Evolutionary conservation across 2,797 vertebrate species (phyloP), one percentile per base, ranked within the genome.

Genomic region (Sebastes flavidus): DNA sequence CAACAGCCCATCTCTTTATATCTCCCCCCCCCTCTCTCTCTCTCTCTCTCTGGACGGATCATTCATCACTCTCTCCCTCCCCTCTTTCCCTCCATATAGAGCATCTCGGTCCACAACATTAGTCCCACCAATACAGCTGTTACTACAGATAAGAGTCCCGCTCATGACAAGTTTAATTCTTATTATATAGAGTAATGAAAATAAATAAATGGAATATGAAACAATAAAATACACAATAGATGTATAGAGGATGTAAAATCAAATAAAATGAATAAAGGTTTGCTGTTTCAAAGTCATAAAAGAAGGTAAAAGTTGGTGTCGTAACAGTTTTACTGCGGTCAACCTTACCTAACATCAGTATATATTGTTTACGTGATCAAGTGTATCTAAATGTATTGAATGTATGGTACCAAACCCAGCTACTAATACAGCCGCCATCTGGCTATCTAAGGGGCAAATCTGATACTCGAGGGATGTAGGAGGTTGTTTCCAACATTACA

Each of bases 81-180:
- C 63, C 63, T 71, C 56, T 61, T 72, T 65, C 60, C 78, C 74
- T 55, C 54, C 65, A 29, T 54, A 61, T 56, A 61, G 68, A 78
- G 69, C 65, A 80, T 84, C 75, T 55, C 70, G 62, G 38, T 75
- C 79, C 61, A 65, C 59, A 82, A 66, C 65, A 76, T 75, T n/a
- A 59, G 78, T 52, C 61, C 38, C 76, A 72, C 65, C 69, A 68
- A 88, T 81, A 72, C 87, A 91, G 88, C 86, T 87, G 82, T 77
- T 83, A 34, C 54, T 52, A 49, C 69, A 85, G 83, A 85, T 87
- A 81, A 88, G 68, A 34, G 68, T 72, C 77, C 24, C 29, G 24
- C 56, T 87, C 63, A 20, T 18, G 55, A 72, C 72, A 55, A 9
- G 42, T 54, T 22, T 54, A 55, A 79, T 73, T 81, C 65, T 52